A percentile compares a stretch with the other conserved stretches of the same genome.
Evolutionary conservation across 2,113 vertebrate species (phyloP).

Genomic region (Strix uralensis): DNA sequence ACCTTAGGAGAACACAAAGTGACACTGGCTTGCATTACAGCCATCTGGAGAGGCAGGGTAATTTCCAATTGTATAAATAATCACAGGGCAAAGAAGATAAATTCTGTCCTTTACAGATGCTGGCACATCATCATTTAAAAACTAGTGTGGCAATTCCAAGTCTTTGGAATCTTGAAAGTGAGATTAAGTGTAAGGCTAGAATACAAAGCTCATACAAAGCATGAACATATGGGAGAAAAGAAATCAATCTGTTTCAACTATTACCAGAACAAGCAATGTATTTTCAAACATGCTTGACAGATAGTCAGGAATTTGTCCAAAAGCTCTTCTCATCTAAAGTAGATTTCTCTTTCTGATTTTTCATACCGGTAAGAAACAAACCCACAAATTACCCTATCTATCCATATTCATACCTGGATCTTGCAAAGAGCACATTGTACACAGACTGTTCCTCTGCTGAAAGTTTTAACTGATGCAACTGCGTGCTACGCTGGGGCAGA

Average conservation of each 20-base stretch:
- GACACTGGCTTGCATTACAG: not conserved
- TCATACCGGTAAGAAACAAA: not conserved
- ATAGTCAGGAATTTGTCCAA: not conserved
- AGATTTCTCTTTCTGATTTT: not conserved
- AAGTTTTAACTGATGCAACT: conserved; percentile 84
- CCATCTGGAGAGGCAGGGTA: not conserved
- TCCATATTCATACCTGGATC: conserved; percentile 80
- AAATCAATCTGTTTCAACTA: not conserved
- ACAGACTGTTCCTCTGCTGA: conserved; percentile 86
- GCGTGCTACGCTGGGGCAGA: conserved; percentile 81
- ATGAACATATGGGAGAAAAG: not conserved
- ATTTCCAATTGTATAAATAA: not conserved
- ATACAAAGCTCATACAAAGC: not conserved
- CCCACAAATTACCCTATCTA: not conserved
- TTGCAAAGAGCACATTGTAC: conserved; percentile 88
- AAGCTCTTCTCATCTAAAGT: not conserved
- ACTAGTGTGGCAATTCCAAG: not conserved
- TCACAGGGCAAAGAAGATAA: not conserved
- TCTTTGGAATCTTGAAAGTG: not conserved
- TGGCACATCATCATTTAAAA: not conserved
- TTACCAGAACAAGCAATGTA: not conserved
- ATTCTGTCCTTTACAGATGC: not conserved
- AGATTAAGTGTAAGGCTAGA: not conserved
- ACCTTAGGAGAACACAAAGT: not conserved
- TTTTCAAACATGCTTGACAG: not conserved